Conservation (phyloP, 2,797 vertebrate species). For the Notoglanidium macrostoma region DNA sequence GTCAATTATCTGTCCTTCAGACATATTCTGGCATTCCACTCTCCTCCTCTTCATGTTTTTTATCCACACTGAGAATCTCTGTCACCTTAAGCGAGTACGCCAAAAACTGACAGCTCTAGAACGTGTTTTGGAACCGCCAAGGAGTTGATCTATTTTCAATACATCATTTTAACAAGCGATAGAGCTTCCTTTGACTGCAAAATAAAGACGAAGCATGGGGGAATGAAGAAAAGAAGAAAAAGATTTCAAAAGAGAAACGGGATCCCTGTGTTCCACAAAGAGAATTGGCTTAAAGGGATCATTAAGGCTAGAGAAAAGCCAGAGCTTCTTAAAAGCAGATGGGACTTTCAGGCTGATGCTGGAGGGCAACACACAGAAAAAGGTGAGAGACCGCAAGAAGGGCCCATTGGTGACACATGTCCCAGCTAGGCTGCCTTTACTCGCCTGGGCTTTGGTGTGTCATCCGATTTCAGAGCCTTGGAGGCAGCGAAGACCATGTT, state of each 20-base stretch:
- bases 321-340: constrained; percentile 67
- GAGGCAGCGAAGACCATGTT: constrained; percentile 68
- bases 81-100: constrained; percentile 59
- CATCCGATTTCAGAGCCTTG: constrained; percentile 75
- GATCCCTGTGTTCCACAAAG: constrained; percentile 73
- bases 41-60: constrained; percentile 35
- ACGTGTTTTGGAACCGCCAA: constrained; percentile 55
- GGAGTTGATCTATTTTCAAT: constrained; percentile 58
- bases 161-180: constrained; percentile 61
- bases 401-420: constrained; percentile 76
- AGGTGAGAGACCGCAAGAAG: constrained; percentile 72
- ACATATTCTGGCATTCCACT: constrained; percentile 62
- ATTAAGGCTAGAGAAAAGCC: constrained; percentile 67
- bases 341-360: constrained; percentile 70
- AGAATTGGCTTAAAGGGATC: constrained; percentile 67
- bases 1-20: constrained; percentile 66
- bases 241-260: constrained; percentile 78
- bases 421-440: constrained; percentile 65
- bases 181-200: constrained; percentile 62
- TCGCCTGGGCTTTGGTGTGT: constrained; percentile 75
- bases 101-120: constrained; percentile 58
- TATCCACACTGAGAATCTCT: constrained; percentile 45
- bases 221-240: constrained; percentile 61
- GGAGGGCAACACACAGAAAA: constrained; percentile 57
- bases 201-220: constrained; percentile 32